These are phyloP conservation scores for Drosophila saltans DNA, from an alignment of 1,140 invertebrate species.

Conservation along the genomic window DNA sequence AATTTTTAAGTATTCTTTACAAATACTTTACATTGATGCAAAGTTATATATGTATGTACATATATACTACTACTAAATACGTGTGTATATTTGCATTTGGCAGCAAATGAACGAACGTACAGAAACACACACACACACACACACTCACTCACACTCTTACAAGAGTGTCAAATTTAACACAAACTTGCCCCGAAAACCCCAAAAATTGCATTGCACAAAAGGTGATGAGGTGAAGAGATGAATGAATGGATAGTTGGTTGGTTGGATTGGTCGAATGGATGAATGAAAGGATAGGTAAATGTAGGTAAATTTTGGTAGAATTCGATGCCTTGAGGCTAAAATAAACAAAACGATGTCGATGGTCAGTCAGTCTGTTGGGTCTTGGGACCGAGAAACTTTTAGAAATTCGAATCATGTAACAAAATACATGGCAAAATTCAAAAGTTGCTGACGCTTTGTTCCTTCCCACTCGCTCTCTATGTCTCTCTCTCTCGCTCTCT, in stretches of 20 bases:
- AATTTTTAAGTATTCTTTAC: not conserved
- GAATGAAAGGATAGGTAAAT: not conserved
- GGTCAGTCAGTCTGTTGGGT: constrained; percentile 41
- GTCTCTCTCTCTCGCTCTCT: constrained; percentile 7
- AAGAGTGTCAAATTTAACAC: constrained; percentile 42
- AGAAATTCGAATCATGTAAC: constrained; percentile 81
- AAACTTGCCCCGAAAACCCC: not conserved
- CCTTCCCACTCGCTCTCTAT: not conserved
- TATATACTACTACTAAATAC: constrained; percentile 40
- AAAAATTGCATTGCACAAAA: not conserved
- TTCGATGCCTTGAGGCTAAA: constrained; percentile 40
- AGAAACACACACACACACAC: not conserved
- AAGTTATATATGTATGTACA: not conserved
- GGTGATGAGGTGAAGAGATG: not conserved
- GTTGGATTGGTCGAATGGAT: not conserved
- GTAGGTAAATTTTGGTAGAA: constrained; percentile 1
- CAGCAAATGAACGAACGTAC: constrained; percentile 8
- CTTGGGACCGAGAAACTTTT: constrained; percentile 50
- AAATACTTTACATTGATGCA: not conserved
- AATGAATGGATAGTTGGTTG: not conserved
- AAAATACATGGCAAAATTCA: constrained; percentile 72
- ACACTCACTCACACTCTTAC: no score
- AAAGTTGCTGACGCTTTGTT: constrained; percentile 39
- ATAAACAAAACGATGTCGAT: constrained; percentile 37
- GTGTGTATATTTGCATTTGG: constrained; percentile 10